Evolutionary conservation across 2,113 vertebrate genomes (phyloP).

Genomic region (Odontophorus gujanensis): DNA sequence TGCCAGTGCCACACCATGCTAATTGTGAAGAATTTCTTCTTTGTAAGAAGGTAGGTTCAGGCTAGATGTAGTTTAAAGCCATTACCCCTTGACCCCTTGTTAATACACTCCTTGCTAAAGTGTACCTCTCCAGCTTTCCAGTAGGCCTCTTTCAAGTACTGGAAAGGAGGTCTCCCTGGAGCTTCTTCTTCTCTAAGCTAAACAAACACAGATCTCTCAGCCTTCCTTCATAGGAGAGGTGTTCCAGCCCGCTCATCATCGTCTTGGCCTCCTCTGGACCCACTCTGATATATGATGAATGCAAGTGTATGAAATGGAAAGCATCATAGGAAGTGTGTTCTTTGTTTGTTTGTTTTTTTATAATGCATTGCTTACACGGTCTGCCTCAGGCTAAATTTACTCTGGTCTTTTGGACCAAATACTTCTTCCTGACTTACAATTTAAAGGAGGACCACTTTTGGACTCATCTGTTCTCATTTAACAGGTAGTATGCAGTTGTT

Average conservation of each 20-base stretch:
- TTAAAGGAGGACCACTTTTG: neutral
- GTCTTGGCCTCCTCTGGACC: neutral
- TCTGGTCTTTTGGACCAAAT: neutral
- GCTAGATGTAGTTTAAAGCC: neutral
- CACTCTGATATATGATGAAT: neutral
- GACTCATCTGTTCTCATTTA: neutral
- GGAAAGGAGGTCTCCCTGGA: neutral
- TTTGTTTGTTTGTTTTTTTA: too few relatives aligned
- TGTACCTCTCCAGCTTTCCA: neutral
- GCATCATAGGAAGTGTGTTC: neutral
- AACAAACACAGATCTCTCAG: neutral
- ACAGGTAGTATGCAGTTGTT: neutral
- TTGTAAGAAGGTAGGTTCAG: too few relatives aligned
- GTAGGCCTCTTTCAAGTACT: neutral
- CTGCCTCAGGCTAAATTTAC: neutral
- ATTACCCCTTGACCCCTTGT: neutral
- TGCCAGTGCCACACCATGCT: neutral
- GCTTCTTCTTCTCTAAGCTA: neutral
- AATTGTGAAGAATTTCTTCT: neutral
- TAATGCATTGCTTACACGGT: neutral
- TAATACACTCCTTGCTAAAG: neutral
- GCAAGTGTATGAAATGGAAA: neutral
- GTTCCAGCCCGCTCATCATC: neutral
- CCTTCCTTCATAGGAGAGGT: neutral
- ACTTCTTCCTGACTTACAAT: neutral